Base-by-base conservation (phyloP, 2,888 invertebrate species). In the Pediacus dermestoides region DNA sequence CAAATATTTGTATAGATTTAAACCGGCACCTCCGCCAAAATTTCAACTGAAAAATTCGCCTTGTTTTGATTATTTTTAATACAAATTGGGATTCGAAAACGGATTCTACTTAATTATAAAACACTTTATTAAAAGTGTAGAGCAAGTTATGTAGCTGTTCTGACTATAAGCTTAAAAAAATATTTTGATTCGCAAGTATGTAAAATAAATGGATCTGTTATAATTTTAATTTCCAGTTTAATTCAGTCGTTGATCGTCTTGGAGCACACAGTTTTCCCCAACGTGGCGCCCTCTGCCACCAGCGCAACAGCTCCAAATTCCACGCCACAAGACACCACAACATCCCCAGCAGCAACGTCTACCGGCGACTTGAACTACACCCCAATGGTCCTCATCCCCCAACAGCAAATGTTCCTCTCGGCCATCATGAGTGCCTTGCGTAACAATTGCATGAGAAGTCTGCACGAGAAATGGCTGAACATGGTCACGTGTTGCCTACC, bases 401-500 rank as follows among this genome's bases (percentile, higher is more conserved):
- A 88, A 60, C 88, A 91, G 63, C 82, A 85, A 15, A 85, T 90
- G 77, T 89, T 92, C 63, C 70, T 89, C 16, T 80, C 85, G 11
- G 85, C 88, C 15, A 78, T 89, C 32, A 71, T 88, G 52, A 83
- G 81, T 56, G 88, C 89, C 2, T 68, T 90, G 37, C 82, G 85
- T 57, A 66, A 83, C 65, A 77, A 79, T 39, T 80, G 81, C 42
- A 74, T 82, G 68, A 75, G 81, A 30, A 81, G 83, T 57, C 66
- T 88, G 47, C 91, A 91, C 64, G 81, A 82, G 46, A 84, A 86
- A 57, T 91, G 90, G 89, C 78, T 89, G 16, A 80, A 84, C 44
- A 74, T 90, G 65, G 80, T 90, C 4, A 85, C 87, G 1, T 81
- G 84, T 13, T 81, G 88, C 35, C 70, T 91, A 22, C 90, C 88